A percentile compares a stretch with the other conserved stretches of the same genome.
These are phyloP conservation scores for Antheraea pernyi DNA, from an alignment of 1,140 invertebrate genomes.

Conservation along the genomic window DNA sequence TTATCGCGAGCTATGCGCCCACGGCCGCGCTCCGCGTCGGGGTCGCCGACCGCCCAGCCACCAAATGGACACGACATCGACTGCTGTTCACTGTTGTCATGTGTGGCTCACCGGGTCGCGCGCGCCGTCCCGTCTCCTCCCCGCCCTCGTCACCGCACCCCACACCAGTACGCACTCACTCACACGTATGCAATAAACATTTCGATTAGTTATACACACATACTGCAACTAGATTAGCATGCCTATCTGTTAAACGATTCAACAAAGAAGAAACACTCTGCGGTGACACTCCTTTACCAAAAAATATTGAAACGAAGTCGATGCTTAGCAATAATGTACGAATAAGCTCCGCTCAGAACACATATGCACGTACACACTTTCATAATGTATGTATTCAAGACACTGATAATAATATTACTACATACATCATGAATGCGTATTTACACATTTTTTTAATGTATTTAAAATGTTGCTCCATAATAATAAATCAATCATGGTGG, in stretches of 20 bases:
- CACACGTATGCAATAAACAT: constrained; percentile 10
- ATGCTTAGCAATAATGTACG: not conserved
- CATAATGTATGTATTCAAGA: not conserved
- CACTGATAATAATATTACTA: not conserved
- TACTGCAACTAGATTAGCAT: not conserved
- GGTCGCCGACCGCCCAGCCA: constrained; percentile 35
- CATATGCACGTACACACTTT: not conserved
- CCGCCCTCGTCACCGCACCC: not conserved
- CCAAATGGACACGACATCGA: constrained; percentile 26
- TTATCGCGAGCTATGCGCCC: constrained; percentile 32
- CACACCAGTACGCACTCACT: constrained; percentile 9
- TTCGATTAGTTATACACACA: not conserved
- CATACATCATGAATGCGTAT: not conserved
- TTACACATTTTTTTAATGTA: not conserved
- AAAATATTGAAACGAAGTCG: not conserved
- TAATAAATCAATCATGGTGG: too few relatives aligned
- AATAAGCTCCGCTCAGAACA: not conserved
- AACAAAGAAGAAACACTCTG: not conserved
- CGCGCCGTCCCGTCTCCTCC: too few relatives aligned
- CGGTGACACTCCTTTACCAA: not conserved
- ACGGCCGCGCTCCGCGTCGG: constrained; percentile 21
- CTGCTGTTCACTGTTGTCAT: constrained; percentile 22
- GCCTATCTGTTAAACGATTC: too few relatives aligned
- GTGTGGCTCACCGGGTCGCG: constrained; percentile 6
- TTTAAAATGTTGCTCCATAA: not conserved